phyloP scores from a whole-genome alignment of 1,140 invertebrate genomes.

The Danaus plexippus region DNA sequence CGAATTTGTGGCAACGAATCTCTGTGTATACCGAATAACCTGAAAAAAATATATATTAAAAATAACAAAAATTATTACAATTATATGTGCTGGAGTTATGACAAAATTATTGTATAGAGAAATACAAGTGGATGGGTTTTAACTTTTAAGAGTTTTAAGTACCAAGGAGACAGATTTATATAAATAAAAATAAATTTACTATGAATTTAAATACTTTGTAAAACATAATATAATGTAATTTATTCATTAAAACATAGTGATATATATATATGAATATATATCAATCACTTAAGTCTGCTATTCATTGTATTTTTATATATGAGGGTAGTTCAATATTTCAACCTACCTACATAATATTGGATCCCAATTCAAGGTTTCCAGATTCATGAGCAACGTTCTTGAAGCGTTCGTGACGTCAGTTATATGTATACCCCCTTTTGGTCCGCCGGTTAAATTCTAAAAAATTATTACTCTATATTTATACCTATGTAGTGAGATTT shows the following conservation, averaged over 20 bases:
- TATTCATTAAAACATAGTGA: too few species aligned
- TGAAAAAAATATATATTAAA: slow-evolving; percentile 60
- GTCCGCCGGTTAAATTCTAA: slow-evolving; percentile 90
- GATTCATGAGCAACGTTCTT: slow-evolving; percentile 96
- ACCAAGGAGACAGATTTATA: slow-evolving; percentile 2
- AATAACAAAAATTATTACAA: neutral
- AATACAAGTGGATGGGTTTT: too few species aligned
- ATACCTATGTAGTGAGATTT: too few species aligned
- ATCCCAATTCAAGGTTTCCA: slow-evolving; percentile 94
- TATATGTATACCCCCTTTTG: slow-evolving; percentile 86
- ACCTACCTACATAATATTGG: slow-evolving; percentile 77
- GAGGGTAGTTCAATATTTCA: too few species aligned
- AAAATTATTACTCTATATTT: slow-evolving; percentile 13
- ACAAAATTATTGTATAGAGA: too few species aligned
- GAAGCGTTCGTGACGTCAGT: slow-evolving; percentile 99
- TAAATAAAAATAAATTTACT: slow-evolving; percentile 2
- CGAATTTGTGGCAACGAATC: slow-evolving; percentile 88
- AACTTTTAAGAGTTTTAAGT: neutral
- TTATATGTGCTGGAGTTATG: neutral
- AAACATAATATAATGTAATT: too few species aligned
- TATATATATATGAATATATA: too few species aligned
- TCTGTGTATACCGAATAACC: slow-evolving; percentile 83
- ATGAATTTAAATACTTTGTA: too few species aligned
- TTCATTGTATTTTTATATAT: too few species aligned
- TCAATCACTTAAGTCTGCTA: too few species aligned